Base-by-base conservation (phyloP, 2,113 vertebrate genomes). In the Ardeotis arabs region DNA sequence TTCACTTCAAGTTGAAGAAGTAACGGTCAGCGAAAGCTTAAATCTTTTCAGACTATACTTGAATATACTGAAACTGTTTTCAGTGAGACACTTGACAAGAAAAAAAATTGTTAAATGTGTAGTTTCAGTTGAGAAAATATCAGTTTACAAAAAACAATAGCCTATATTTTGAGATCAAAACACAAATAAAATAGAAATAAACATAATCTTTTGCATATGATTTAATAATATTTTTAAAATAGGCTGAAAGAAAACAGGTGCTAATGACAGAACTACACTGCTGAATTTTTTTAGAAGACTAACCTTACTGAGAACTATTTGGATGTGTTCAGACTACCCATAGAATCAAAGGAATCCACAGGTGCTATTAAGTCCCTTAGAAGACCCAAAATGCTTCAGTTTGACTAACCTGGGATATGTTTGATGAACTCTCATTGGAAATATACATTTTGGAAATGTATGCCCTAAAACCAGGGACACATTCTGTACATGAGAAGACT, bases 1-100 rank as follows among this genome's bases (percentile, higher is more conserved):
- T 94, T 92, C 53, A 49, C 35, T 89, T 95, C 76, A 90, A 85
- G 28, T 20, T 85, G 75, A 83, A 78, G n/a, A 91, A 78, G 37
- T 44, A 87, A 73, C 33, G 55, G 52, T 29, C 87, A 94, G 47
- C 90, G 44, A 82, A 81, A 89, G 25, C 73, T 70, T 69, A 89
- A 93, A 75, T 85, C 17, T 25, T 29, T 45, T 80, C 68, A 85
- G 70, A 87, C 5, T 53, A 14, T 77, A 55, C 31, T 80, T 76
- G 78, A 47, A 44, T 44, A 44, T 16, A 14, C 41, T 44, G 41
- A 44, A 44, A 44, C 41, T 44, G 41, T 44, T 44, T 44, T 44
- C 41, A 56, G 21, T 15, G 29, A 78, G 21, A 72, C 6, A 24
- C 31, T 60, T 41, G 18, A 13, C 12, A 81, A 88, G n/a, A 44